Evolutionary conservation across 2,113 vertebrate species (phyloP).

Genomic region (Gymnocephalus cernua): DNA sequence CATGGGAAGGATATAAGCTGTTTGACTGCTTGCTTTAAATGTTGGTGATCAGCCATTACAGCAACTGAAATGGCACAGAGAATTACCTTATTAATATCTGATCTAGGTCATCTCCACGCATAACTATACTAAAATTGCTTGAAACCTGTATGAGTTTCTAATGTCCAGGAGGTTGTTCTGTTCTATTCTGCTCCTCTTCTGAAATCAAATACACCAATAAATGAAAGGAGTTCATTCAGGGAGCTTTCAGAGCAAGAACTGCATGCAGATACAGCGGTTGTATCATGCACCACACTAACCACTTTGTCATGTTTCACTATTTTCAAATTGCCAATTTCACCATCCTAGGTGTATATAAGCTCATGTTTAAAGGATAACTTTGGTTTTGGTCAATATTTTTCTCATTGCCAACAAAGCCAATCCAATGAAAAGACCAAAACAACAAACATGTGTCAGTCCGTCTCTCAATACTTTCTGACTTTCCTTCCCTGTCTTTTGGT

Average conservation of each 20-base stretch:
- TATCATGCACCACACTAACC: no score
- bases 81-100: background rate
- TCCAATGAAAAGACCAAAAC: background rate
- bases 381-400: background rate
- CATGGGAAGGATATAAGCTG: background rate
- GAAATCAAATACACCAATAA: background rate
- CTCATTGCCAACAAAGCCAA: background rate
- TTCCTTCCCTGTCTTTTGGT: background rate
- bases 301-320: background rate
- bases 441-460: no score
- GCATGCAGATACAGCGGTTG: background rate
- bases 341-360: background rate
- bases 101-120: background rate
- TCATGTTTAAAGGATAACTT: background rate
- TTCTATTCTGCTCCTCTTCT: slow-evolving; percentile 27
- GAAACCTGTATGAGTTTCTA: background rate
- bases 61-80: background rate
- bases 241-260: background rate
- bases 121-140: background rate
- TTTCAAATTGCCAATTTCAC: background rate
- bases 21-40: background rate
- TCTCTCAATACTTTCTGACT: background rate
- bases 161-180: slow-evolving; percentile 49
- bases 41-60: background rate
- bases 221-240: slow-evolving; percentile 13